Base-by-base conservation (phyloP, 2,888 invertebrate genomes). In the Cataglyphis rosenhaueri region DNA sequence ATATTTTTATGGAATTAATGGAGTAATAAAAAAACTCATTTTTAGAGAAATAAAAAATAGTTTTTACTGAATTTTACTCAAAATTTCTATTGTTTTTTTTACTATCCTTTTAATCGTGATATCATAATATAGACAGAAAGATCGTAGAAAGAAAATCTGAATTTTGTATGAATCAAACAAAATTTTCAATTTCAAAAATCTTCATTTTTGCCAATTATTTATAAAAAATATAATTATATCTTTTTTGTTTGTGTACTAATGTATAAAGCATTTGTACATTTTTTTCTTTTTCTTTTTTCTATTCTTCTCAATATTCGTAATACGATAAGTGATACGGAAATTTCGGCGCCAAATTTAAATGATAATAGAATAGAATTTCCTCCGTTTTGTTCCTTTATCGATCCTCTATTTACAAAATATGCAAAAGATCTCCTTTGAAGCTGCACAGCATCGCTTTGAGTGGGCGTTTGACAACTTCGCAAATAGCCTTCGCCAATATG, bases 311-410 rank as follows among this genome's bases (percentile, higher is more conserved):
- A 32, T 32, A 91, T 81, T 79, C 89, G 66, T 89, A 91, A 68
- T 87, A 91, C 4, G 91, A 91, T 5, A 86, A 86, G 79, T 82
- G 12, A 86, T 18, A 48, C n/a, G 89, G 88, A 15, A 89, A 71
- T 65, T 89, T 57, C 1, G 90, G 1, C 85, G 86, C 88, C 21
- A 0, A 91, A 41, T n/a, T 86, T 89, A 64, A 92, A 91, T 0
- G 91, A 92, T 15, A 92, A 1, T 25, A 25, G 25, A 25, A 25
- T 25, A 25, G 71, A 32, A 68, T 35, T 64, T 91, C 87, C 0
- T 91, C 88, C 15, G 87, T 85, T 29, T 70, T 87, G 35, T 92
- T 89, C 44, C 29, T 84, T 8, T 83, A 85, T 1, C 57, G 52
- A 70, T 86, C 86, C 41, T 91, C 91, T 91, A 59, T 21, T 55